Conservation (phyloP, 2,888 invertebrate genomes). For the Scaptomyza reducta region DNA sequence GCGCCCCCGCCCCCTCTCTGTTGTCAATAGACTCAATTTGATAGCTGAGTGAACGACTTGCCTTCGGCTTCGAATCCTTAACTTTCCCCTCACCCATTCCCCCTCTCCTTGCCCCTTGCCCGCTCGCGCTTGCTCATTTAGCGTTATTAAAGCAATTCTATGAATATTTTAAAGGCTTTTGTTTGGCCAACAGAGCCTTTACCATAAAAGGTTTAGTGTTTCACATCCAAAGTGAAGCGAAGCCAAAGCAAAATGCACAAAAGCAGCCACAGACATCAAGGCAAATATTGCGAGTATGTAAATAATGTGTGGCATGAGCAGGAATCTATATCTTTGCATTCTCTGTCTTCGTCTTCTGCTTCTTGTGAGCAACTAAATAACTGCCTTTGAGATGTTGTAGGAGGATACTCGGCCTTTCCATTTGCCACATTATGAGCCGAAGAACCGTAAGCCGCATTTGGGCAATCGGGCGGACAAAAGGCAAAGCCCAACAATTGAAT, state of each 20-base stretch:
- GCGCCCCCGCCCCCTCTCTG: constrained; percentile 17
- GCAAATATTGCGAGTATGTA: constrained; percentile 62
- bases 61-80: constrained; percentile 7
- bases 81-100: background rate
- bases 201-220: constrained; percentile 74
- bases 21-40: constrained; percentile 64
- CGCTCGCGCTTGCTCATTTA: constrained; percentile 61
- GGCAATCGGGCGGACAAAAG: constrained; percentile 57
- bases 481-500: constrained; percentile 49
- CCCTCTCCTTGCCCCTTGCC: background rate
- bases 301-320: constrained; percentile 50
- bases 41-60: constrained; percentile 54
- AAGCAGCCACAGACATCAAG: constrained; percentile 42
- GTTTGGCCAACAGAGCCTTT: constrained; percentile 29
- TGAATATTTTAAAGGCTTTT: constrained; percentile 76
- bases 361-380: constrained; percentile 34
- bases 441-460: constrained; percentile 64
- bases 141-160: constrained; percentile 77
- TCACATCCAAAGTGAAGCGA: constrained; percentile 30
- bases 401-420: background rate
- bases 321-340: constrained; percentile 19
- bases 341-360: constrained; percentile 10
- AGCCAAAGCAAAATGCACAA: constrained; percentile 39
- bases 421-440: constrained; percentile 28
- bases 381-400: background rate